Conservation (phyloP, 2,888 invertebrate genomes). For the Thereva unica region DNA sequence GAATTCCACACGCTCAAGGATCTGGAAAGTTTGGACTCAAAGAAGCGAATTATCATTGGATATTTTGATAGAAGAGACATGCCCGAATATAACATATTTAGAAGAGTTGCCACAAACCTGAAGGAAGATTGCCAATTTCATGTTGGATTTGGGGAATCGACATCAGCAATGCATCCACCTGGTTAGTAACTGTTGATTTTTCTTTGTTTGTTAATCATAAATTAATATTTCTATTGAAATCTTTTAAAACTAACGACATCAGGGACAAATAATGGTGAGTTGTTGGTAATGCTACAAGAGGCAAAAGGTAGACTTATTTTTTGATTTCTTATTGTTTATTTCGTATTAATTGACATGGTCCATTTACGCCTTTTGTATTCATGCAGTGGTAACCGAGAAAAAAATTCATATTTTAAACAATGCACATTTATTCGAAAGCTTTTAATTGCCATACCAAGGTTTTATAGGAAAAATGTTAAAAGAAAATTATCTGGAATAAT, state of each 20-base stretch:
- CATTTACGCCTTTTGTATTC: too few species aligned
- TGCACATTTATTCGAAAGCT: too few species aligned
- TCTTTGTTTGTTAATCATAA: slow-evolving; percentile 8
- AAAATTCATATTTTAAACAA: too few species aligned
- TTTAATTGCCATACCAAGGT: too few species aligned
- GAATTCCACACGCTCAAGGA: slow-evolving; percentile 76
- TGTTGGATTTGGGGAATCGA: slow-evolving; percentile 84
- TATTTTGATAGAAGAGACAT: slow-evolving; percentile 83
- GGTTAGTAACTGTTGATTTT: slow-evolving; percentile 57
- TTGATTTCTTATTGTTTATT: too few species aligned
- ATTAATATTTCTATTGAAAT: slow-evolving; percentile 16
- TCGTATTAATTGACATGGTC: too few species aligned
- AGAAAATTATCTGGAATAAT: too few species aligned
- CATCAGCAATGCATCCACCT: slow-evolving; percentile 82
- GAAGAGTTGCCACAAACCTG: slow-evolving; percentile 81
- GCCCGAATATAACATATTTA: slow-evolving; percentile 78
- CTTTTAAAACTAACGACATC: slow-evolving; percentile 1
- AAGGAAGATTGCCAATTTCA: slow-evolving; percentile 96
- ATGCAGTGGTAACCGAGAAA: too few species aligned
- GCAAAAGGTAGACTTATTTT: too few species aligned
- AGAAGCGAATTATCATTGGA: slow-evolving; percentile 84
- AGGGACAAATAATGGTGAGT: too few species aligned
- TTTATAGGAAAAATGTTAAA: too few species aligned
- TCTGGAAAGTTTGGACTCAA: slow-evolving; percentile 74
- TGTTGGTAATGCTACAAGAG: too few species aligned